Conservation (phyloP, 64 coral and sea anemone species). For the Montipora foliosa region DNA sequence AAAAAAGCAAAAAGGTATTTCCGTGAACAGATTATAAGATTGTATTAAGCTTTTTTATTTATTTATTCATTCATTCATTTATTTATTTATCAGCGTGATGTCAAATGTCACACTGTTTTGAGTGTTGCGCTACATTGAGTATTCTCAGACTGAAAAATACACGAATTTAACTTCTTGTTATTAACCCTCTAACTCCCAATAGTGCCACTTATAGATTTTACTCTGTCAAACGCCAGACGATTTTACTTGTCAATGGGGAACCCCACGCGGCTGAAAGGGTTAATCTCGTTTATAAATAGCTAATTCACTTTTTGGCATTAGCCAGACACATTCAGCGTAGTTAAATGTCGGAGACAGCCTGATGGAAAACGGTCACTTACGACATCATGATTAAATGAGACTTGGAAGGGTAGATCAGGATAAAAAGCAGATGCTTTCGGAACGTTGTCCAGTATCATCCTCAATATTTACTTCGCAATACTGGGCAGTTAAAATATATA, state of each 20-base stretch:
- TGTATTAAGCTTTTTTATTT: no score
- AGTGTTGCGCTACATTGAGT: no score
- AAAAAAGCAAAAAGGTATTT: no score
- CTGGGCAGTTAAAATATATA: not conserved
- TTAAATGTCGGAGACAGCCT: conserved; percentile 10
- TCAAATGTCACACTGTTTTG: no score
- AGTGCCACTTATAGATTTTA: no score
- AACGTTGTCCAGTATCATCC: conserved; percentile 4
- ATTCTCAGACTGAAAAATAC: not conserved
- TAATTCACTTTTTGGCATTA: not conserved
- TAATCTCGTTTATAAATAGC: not conserved
- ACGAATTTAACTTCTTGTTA: not conserved
- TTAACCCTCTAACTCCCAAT: not conserved
- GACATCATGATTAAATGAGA: conserved; percentile 8
- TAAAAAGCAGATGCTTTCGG: conserved; percentile 1
- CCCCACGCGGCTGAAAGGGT: no score
- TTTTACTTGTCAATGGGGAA: no score
- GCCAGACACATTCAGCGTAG: not conserved
- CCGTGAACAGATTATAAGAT: no score
- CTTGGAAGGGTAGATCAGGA: conserved; percentile 4
- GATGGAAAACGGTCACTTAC: not conserved
- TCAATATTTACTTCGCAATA: conserved; percentile 6
- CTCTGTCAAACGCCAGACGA: no score
- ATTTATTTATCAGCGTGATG: no score
- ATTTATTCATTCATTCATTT: no score